These are phyloP conservation scores for Hermatobates lingyangjiaoensis DNA, from an alignment of 1,140 invertebrate genomes.

Conservation along the genomic window DNA sequence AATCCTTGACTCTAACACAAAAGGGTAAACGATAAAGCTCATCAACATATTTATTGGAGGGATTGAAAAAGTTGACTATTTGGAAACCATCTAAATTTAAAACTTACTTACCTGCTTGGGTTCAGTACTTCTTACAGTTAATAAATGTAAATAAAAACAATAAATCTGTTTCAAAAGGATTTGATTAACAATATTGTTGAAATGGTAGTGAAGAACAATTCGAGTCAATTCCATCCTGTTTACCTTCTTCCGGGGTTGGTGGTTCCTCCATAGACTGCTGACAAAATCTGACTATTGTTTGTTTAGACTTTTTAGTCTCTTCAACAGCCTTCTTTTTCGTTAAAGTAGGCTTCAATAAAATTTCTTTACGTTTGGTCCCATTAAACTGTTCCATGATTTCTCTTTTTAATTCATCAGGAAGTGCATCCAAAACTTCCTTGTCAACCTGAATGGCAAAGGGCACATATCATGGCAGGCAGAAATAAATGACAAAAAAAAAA, in stretches of 20 bases:
- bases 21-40: too few species aligned
- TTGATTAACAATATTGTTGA: background rate
- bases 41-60: too few species aligned
- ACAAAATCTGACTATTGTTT: conserved; percentile 9
- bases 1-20: too few species aligned
- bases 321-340: conserved; percentile 1
- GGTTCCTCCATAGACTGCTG: background rate
- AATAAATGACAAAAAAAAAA: background rate
- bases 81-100: too few species aligned
- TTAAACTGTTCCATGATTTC: conserved; percentile 45
- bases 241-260: background rate
- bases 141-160: background rate
- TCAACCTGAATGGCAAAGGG: conserved; percentile 20
- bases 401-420: conserved; percentile 37
- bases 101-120: too few species aligned
- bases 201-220: background rate
- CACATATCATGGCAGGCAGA: background rate
- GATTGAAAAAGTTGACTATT: too few species aligned
- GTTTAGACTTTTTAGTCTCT: conserved; percentile 12
- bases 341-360: conserved; percentile 5
- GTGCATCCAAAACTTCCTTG: conserved; percentile 31
- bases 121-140: background rate
- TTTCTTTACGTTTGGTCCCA: too few species aligned
- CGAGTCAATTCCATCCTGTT: background rate
- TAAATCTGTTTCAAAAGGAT: background rate